phyloP scores from a whole-genome alignment of 2,113 vertebrate genomes.

The Atherinomorus stipes region DNA sequence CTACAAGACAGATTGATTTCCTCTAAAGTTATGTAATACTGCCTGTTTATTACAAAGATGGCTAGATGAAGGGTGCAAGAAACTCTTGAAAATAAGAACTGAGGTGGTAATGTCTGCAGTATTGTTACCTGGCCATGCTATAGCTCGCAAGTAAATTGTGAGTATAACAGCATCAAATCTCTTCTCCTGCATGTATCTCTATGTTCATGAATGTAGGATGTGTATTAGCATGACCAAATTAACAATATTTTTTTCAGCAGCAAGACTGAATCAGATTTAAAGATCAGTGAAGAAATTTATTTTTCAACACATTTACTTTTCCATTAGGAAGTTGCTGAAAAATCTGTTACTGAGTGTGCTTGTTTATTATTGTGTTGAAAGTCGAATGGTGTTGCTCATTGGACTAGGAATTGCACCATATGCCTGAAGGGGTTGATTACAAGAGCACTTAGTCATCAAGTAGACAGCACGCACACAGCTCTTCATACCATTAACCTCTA shows the following conservation, averaged over 20 bases:
- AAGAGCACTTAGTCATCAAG: slow-evolving; percentile 73
- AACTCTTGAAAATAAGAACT: not conserved
- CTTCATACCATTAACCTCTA: slow-evolving; percentile 71
- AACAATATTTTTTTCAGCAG: not conserved
- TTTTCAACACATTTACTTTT: slow-evolving; percentile 22
- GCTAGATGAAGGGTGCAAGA: not conserved
- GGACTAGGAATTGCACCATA: slow-evolving; percentile 47
- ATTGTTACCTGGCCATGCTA: not conserved
- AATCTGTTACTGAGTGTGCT: not conserved
- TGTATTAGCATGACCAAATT: not conserved
- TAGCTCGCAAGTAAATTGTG: not conserved
- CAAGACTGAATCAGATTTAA: slow-evolving; percentile 10
- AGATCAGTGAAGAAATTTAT: slow-evolving; percentile 3
- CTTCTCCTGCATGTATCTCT: too few relatives aligned
- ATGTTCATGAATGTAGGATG: too few relatives aligned
- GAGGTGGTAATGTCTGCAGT: not conserved
- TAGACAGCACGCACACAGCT: slow-evolving; percentile 55
- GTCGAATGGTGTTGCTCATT: slow-evolving; percentile 19
- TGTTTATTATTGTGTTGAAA: slow-evolving; percentile 38
- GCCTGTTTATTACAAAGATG: not conserved
- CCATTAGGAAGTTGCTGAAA: slow-evolving; percentile 19
- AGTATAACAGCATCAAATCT: not conserved
- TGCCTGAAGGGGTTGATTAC: slow-evolving; percentile 64
- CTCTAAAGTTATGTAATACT: too few relatives aligned
- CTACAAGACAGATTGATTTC: too few relatives aligned